Percentiles rank a stretch among this genome's conserved stretches.
Evolutionary conservation across 2,113 vertebrate species (phyloP).

Genomic region (Tragelaphus buxtoni): DNA sequence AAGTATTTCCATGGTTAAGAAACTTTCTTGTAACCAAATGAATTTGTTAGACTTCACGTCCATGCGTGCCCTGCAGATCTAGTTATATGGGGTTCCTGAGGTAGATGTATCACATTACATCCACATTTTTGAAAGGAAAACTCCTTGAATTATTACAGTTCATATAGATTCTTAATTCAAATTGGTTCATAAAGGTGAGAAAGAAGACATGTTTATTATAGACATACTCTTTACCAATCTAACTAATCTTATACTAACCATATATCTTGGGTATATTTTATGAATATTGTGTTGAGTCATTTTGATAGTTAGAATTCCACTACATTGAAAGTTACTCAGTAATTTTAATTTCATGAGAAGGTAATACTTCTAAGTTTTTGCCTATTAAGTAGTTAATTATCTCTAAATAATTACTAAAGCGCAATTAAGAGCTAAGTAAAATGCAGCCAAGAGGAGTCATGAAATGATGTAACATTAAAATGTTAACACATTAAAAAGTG

Average conservation of each 20-base stretch:
- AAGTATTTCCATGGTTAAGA: conserved; percentile 16
- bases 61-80: neutral
- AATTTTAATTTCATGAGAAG: neutral
- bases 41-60: neutral
- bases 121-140: neutral
- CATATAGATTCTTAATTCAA: neutral
- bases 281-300: neutral
- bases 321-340: neutral
- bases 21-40: conserved; percentile 6
- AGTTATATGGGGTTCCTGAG: conserved; percentile 13
- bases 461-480: neutral
- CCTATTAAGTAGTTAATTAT: neutral
- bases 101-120: neutral
- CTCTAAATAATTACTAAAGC: conserved; percentile 31
- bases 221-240: neutral
- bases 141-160: neutral
- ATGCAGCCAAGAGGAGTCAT: neutral
- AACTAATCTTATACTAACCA: neutral
- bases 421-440: conserved; percentile 12
- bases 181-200: neutral
- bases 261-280: neutral
- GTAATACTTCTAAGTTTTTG: conserved; percentile 18
- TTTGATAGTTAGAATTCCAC: neutral
- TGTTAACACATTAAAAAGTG: conserved; percentile 8
- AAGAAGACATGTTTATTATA: neutral